Conservation (phyloP, 2,797 vertebrate genomes). For the Clarias laeviceps region DNA sequence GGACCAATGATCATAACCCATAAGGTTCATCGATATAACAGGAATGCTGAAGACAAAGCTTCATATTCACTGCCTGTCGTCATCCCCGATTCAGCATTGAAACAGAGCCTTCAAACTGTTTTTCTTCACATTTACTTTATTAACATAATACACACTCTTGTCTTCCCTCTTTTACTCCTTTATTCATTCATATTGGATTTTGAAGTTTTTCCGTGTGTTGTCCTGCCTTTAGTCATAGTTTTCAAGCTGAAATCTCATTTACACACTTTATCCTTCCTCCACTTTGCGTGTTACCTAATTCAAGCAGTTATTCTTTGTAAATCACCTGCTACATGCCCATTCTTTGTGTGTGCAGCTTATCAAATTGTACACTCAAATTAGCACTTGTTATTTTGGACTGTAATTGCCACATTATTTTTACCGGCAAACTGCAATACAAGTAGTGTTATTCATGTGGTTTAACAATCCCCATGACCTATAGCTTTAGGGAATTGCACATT, state of each 20-base stretch:
- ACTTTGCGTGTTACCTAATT: no score
- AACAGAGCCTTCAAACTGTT: not conserved
- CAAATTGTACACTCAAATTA: not conserved
- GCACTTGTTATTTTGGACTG: not conserved
- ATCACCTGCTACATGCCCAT: not conserved
- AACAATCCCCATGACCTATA: not conserved
- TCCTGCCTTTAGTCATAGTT: not conserved
- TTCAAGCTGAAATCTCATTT: not conserved
- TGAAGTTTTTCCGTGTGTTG: not conserved
- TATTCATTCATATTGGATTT: not conserved
- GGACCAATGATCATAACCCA: not conserved
- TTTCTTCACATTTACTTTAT: slow-evolving; percentile 1
- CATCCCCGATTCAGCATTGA: not conserved
- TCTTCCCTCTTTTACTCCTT: not conserved
- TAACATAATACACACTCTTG: not conserved
- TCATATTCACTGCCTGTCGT: not conserved
- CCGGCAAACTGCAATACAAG: not conserved
- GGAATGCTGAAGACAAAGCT: not conserved
- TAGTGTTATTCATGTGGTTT: not conserved
- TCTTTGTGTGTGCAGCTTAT: not conserved
- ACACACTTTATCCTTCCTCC: not conserved
- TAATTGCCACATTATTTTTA: not conserved
- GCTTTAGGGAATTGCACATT: not conserved
- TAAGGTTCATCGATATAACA: not conserved
- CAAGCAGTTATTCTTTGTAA: not conserved